A percentile compares a stretch with the other conserved stretches of the same genome.
These are phyloP conservation scores for Catonia carolina DNA, from an alignment of 2,888 invertebrate species.

Conservation along the genomic window DNA sequence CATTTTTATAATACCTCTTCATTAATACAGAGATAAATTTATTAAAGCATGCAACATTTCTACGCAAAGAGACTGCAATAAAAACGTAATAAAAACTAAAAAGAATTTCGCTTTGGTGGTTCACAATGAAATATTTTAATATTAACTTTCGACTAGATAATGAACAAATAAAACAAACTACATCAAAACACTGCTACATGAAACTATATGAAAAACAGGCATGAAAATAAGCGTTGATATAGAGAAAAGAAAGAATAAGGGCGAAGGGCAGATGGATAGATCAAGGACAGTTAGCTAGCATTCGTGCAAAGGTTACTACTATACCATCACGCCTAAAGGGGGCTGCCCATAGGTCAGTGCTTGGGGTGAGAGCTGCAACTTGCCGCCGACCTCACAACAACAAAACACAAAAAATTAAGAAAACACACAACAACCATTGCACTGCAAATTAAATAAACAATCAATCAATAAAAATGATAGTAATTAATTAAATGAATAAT, in stretches of 20 bases:
- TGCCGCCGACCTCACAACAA: conserved; percentile 48
- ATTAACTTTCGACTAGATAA: no score
- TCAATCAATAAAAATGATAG: conserved; percentile 10
- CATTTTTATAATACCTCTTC: no score
- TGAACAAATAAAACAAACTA: background rate
- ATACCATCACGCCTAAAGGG: conserved; percentile 47
- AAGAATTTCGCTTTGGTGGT: background rate
- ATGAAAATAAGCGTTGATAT: no score
- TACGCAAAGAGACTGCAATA: background rate
- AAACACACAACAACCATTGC: conserved; percentile 24
- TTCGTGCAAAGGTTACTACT: conserved; percentile 26
- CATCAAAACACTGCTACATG: background rate
- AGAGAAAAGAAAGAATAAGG: background rate
- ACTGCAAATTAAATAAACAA: conserved; percentile 12
- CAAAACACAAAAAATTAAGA: conserved; percentile 28
- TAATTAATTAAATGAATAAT: conserved; percentile 17
- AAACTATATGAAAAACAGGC: background rate
- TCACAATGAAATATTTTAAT: no score
- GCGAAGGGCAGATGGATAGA: conserved; percentile 12
- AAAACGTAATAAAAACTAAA: background rate
- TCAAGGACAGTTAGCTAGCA: conserved; percentile 10
- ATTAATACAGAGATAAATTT: no score
- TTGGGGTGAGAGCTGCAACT: conserved; percentile 51
- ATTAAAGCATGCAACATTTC: no score
- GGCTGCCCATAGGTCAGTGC: conserved; percentile 52